Evolutionary conservation across 1,140 invertebrate species (phyloP), one percentile per base, ranked within the genome.

Genomic region (Macrotrachela quadricornifera): DNA sequence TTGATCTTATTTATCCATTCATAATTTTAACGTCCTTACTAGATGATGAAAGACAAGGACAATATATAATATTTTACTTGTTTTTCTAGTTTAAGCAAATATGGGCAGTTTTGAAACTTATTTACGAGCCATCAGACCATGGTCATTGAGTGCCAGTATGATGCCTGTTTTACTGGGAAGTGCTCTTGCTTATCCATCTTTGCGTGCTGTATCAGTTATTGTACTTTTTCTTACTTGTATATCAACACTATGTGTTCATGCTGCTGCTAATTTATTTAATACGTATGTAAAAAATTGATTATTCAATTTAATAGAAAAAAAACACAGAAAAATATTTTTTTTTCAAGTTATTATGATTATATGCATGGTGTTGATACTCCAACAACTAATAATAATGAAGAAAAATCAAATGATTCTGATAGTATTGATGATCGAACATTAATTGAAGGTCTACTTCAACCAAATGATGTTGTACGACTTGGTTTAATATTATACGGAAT

Each of bases 181-280:
- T 45, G 81, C 79, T 0, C 67, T 92, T 30, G 85, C 85, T 1
- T 83, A 83, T 67, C 82, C 86, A 62, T 76, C 60, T 62, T 61
- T 77, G 1, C 18, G 10, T 6, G 14, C 12, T 4, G 86, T 90
- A 62, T 84, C 78, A 62, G 74, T 81, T 65, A 63, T 80, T 42
- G 80, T 80, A 6, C 75, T 88, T 52, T 59, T 87, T 10, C 69
- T 86, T 0, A 87, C 85, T 1, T 70, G 83, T 18, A 76, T 84
- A 45, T 88, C 83, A 1, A 78, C 87, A 10, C 71, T 90, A 48
- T 85, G 81, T 14, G 86, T 92, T 3, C 87, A 92, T 66, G 85
- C 84, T 47, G 87, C 87, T 51, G 87, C 86, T 40, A 92, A 92
- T 70, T 78, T 92, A n/a, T 86, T 94, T 1, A 92, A 94, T 64